Conservation (phyloP, 2,797 vertebrate genomes). For the Margarornis squamiger region DNA sequence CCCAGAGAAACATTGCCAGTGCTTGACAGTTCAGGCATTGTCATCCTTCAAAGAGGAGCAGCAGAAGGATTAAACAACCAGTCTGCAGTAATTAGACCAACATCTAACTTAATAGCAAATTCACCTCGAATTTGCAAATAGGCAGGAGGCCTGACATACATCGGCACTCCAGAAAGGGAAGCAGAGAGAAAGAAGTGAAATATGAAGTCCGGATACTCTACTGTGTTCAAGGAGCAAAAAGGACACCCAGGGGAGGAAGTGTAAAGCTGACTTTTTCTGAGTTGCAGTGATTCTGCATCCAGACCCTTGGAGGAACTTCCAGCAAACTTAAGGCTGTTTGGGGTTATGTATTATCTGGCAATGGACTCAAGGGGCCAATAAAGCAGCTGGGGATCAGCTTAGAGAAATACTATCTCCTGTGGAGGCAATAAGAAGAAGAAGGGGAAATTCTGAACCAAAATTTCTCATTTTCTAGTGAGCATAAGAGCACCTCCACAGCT, state of each 20-base stretch:
- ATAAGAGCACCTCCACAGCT: background rate
- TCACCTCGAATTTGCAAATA: background rate
- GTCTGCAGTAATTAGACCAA: background rate
- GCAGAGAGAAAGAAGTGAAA: conserved; percentile 23
- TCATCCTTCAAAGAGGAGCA: background rate
- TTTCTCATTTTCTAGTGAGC: background rate
- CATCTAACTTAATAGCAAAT: background rate
- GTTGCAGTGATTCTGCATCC: conserved; percentile 12
- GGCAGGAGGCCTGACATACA: background rate
- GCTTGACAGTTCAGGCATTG: background rate
- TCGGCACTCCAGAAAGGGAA: background rate
- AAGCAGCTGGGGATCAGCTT: conserved; percentile 36
- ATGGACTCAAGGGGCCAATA: background rate
- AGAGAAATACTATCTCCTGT: conserved; percentile 42
- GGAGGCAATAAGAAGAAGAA: conserved; percentile 14
- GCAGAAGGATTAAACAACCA: background rate
- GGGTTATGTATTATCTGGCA: conserved; percentile 52
- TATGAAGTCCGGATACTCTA: conserved; percentile 28
- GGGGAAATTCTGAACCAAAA: background rate
- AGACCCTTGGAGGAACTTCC: conserved; percentile 37
- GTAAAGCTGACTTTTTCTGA: conserved; percentile 35
- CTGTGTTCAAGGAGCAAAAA: conserved; percentile 21
- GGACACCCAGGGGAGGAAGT: conserved; percentile 7
- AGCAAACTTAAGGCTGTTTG: conserved; percentile 42
- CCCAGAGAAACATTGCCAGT: background rate